A percentile compares a stretch with the other conserved stretches of the same genome.
Conservation (phyloP, 92 coral and sea anemone species). For the Porites cylindrica region DNA sequence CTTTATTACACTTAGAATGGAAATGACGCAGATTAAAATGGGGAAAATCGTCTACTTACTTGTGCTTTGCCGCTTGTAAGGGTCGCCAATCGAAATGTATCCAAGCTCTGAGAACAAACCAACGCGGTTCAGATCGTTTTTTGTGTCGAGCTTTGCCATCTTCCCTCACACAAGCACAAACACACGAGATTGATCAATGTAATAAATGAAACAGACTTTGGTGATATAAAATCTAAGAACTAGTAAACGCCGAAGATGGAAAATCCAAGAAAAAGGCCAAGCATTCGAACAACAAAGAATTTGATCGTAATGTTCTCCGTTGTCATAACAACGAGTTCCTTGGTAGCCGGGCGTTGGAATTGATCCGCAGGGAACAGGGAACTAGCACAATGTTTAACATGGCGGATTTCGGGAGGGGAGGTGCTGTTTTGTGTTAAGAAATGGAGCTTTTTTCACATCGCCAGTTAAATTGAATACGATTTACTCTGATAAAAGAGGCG, state of each 20-base stretch:
- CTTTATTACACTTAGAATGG: background rate
- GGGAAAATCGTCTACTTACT: conserved; percentile 58
- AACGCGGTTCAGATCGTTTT: conserved; percentile 93
- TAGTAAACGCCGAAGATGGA: background rate
- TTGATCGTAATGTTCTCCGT: background rate
- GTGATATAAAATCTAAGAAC: background rate
- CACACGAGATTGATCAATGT: background rate
- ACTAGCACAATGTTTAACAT: conserved; percentile 47
- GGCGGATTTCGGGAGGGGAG: conserved; percentile 57
- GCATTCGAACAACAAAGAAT: background rate
- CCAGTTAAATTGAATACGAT: background rate
- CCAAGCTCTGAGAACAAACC: conserved; percentile 97
- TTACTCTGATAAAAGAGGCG: conserved; percentile 32
- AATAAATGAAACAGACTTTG: background rate
- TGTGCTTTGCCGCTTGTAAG: conserved; percentile 71
- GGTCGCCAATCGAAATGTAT: conserved; percentile 96
- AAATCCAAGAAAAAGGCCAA: background rate
- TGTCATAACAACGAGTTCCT: conserved; percentile 57
- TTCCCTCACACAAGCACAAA: background rate
- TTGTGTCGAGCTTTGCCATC: conserved; percentile 75
- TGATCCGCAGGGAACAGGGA: conserved; percentile 35
- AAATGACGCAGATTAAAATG: background rate
- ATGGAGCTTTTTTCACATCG: conserved; percentile 8
- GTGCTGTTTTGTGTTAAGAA: background rate
- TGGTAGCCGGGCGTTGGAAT: conserved; percentile 21